Evolutionary conservation across 2,113 vertebrate genomes (phyloP), one percentile per base, ranked within the genome.

Genomic region (Atractosteus spatula): DNA sequence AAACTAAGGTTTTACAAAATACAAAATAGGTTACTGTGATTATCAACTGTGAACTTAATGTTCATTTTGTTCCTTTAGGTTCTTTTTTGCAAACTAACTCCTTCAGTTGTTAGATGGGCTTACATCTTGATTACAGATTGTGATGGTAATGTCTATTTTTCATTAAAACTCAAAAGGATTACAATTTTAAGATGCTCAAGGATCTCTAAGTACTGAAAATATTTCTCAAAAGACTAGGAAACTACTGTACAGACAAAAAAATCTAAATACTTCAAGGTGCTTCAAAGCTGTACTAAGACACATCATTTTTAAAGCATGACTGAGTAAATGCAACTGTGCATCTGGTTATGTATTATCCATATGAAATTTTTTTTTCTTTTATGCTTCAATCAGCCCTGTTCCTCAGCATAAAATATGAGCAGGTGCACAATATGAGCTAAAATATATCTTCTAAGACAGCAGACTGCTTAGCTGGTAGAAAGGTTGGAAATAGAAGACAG

Each of bases 221-320:
- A 57, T 42, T 57, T 59, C 55, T n/a, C 29, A 42, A 59, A 29
- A 29, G 29, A 29, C 29, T 29, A 29, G 29, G 29, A 29, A 29
- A 29, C 29, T 29, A 29, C 29, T 29, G 29, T 56, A 45, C 64
- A 55, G 51, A 62, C 14, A 17, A 69, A 43, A 43, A 56, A 43
- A n/a, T 55, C 4, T 67, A 41, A 72, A 72, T 66, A 42, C 56
- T 66, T 66, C 66, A 67, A 69, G 57, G 54, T 29, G 8, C 13
- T 66, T 42, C n/a, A 59, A 42, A n/a, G 10, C 41, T 11, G 8
- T 7, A 54, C 41, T 7, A 45, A 64, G 45, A 66, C 41, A 17
- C 54, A 43, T 66, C 55, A 56, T 44, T 66, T 29, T 11, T 13
- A n/a, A 16, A 64, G 54, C 63, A 41, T 7, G 4, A 42, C 41